Percentiles rank a stretch among this genome's conserved stretches.
phyloP scores from a whole-genome alignment of 1,140 invertebrate species.

The Calycopis cecrops region DNA sequence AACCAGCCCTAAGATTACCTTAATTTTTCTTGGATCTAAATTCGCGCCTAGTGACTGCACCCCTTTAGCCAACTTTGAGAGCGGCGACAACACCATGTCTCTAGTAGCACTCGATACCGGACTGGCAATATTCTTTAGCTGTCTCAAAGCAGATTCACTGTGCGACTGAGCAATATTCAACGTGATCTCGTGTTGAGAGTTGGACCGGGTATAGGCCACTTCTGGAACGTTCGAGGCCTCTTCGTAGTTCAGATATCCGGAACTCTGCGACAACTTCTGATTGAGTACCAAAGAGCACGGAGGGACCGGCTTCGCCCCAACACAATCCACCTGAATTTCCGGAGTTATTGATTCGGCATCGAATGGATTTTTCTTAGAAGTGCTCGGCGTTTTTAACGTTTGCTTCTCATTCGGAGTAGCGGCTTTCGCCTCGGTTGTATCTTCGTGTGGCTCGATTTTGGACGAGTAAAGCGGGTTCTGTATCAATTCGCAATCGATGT shows the following conservation, averaged over 20 bases:
- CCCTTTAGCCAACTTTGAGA: slow-evolving; percentile 88
- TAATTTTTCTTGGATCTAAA: slow-evolving; percentile 87
- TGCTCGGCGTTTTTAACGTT: slow-evolving; percentile 49
- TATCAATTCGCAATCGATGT: slow-evolving; percentile 60
- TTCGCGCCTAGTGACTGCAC: slow-evolving; percentile 89
- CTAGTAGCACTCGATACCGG: slow-evolving; percentile 80
- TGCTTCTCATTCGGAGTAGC: slow-evolving; percentile 32
- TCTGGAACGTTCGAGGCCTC: slow-evolving; percentile 35
- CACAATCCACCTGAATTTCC: slow-evolving; percentile 74
- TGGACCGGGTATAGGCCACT: slow-evolving; percentile 47
- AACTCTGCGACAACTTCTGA: slow-evolving; percentile 81
- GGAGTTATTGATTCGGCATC: slow-evolving; percentile 49
- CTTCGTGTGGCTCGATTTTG: slow-evolving; percentile 64
- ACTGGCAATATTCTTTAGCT: slow-evolving; percentile 80
- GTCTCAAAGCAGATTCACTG: slow-evolving; percentile 85
- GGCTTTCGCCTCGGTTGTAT: slow-evolving; percentile 24
- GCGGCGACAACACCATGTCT: slow-evolving; percentile 83
- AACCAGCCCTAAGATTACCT: slow-evolving; percentile 48
- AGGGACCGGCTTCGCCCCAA: slow-evolving; percentile 56
- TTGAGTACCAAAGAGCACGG: slow-evolving; percentile 75
- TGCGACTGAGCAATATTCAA: slow-evolving; percentile 85
- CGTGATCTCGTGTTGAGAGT: slow-evolving; percentile 78
- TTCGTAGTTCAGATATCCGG: slow-evolving; percentile 76
- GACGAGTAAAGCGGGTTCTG: slow-evolving; percentile 70
- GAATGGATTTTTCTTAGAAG: slow-evolving; percentile 75